These are phyloP conservation scores for Dendrolimus kikuchii DNA, from an alignment of 1,140 invertebrate species.

Conservation along the genomic window DNA sequence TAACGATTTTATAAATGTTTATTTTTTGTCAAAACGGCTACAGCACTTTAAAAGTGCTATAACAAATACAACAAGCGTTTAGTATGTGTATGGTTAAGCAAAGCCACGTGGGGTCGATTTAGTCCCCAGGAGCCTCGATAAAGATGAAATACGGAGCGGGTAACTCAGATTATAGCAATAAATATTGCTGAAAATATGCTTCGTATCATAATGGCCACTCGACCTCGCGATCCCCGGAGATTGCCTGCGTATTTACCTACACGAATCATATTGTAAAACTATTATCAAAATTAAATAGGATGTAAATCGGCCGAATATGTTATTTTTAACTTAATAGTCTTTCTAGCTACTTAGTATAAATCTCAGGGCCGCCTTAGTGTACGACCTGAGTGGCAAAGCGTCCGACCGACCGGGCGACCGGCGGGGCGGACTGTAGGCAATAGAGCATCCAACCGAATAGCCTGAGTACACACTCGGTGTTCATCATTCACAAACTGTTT, in stretches of 20 bases:
- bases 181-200: conserved; percentile 29
- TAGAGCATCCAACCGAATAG: not conserved
- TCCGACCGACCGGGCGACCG: no score
- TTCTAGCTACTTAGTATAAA: no score
- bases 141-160: conserved; percentile 26
- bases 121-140: conserved; percentile 18
- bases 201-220: conserved; percentile 11
- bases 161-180: conserved; percentile 28
- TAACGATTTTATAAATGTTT: no score
- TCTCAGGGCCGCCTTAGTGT: not conserved
- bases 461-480: not conserved
- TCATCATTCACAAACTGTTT: no score
- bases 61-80: conserved; percentile 3
- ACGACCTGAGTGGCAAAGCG: no score
- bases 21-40: not conserved
- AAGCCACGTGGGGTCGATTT: conserved; percentile 18
- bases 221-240: conserved; percentile 10
- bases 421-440: no score
- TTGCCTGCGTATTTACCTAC: conserved; percentile 10
- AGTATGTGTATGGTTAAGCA: conserved; percentile 9
- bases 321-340: no score
- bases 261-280: conserved; percentile 11
- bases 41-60: not conserved
- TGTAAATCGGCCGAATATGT: not conserved
- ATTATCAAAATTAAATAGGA: not conserved